Evolutionary conservation across 37 sponge, comb jelly and placozoan species (phyloP), one percentile per base, ranked within the genome.

Genomic region (Diacarnus erythraeanus): DNA sequence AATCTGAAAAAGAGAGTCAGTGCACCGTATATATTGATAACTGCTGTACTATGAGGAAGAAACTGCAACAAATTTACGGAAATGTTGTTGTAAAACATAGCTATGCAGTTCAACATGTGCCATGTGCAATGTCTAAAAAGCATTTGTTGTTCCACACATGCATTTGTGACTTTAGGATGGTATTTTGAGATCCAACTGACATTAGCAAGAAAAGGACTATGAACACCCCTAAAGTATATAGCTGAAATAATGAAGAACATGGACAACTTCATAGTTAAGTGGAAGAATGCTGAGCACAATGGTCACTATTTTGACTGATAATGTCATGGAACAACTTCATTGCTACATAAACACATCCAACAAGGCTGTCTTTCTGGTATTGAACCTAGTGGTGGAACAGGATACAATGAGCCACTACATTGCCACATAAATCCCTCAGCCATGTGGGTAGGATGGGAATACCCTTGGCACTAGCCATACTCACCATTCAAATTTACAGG

Each of bases 81-180:
- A 23, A 22, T 38, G 33, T 67, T 23, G 20, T 37, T 2, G 8
- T 51, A 75, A 21, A 80, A 86, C 35, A 36, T 86, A 39, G 80
- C 67, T 38, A 80, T 86, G 87, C 87, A 25, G 51, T 80, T 2
- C 87, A 86, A 35, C 30, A 81, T 21, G 47, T 86, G 0, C 59
- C 77, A 22, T 8, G 31, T 4, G 74, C 58, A 21, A 5, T 80
- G 33, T 23, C 59, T 30, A 86, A 75, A 38, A 60, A 42, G 30
- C 69, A 75, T 65, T 22, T 18, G 9, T 47, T 74, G 37, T 26
- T 33, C 42, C 2, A 12, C 1, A 21, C 23, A 31, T 80, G 75
- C 59, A 21, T 75, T 29, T 61, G 57, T 18, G 80, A 86, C 23
- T 43, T 86, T 26, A 42, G 21, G 57, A 27, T 80, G 18, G 80